These are phyloP conservation scores for Metalampra italica DNA, from an alignment of 2,888 invertebrate genomes.

Conservation along the genomic window DNA sequence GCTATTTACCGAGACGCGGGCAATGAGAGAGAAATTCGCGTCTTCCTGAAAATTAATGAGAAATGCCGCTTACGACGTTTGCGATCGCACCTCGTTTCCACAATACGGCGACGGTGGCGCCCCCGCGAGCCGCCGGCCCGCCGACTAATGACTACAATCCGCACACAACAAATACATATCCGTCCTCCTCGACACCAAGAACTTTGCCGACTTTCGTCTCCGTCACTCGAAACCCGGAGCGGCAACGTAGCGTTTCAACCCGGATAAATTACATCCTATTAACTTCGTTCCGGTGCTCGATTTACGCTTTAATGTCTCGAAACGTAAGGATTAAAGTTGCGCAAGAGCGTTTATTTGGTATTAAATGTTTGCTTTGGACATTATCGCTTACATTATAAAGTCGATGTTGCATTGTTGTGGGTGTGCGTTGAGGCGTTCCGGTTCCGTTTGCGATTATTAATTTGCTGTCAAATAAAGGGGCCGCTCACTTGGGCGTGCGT, in stretches of 20 bases:
- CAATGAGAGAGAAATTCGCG: conserved; percentile 62
- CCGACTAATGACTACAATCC: conserved; percentile 60
- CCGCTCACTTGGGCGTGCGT: conserved; percentile 78
- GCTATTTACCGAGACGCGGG: conserved; percentile 58
- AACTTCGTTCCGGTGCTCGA: conserved; percentile 70
- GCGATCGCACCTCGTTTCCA: conserved; percentile 60
- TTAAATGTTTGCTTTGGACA: conserved; percentile 60
- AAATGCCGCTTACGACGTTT: conserved; percentile 64
- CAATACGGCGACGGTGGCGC: conserved; percentile 62
- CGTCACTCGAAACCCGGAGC: conserved; percentile 59
- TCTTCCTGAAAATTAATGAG: conserved; percentile 77
- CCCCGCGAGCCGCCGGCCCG: conserved; percentile 47
- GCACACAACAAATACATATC: conserved; percentile 56
- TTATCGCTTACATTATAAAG: conserved; percentile 61
- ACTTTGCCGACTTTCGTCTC: conserved; percentile 34
- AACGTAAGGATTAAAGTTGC: conserved; percentile 73
- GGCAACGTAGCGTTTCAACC: conserved; percentile 71
- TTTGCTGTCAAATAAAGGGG: conserved; percentile 79
- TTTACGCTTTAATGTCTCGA: conserved; percentile 69
- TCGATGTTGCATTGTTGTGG: conserved; percentile 51
- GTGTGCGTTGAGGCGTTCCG: conserved; percentile 59
- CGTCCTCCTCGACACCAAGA: conserved; percentile 42
- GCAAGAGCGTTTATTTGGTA: conserved; percentile 48
- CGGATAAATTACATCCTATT: conserved; percentile 78
- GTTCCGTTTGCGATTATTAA: conserved; percentile 67